phyloP scores from a whole-genome alignment of 2,888 invertebrate species.

The Acanthopleura granulata region DNA sequence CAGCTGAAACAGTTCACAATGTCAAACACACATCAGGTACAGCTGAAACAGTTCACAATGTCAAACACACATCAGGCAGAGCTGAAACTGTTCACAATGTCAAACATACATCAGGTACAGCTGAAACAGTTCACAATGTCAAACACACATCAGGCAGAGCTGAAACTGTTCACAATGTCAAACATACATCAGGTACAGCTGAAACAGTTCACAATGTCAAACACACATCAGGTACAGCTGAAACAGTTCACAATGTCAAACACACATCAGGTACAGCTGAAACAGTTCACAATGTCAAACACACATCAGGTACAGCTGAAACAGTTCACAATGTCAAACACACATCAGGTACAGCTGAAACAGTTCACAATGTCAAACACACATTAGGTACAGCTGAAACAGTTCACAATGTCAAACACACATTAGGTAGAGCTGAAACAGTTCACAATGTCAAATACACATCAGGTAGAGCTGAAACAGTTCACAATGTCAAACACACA shows the following conservation, averaged over 20 bases:
- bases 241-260: slow-evolving; percentile 35
- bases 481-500: background rate
- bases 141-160: slow-evolving; percentile 72
- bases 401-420: background rate
- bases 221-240: slow-evolving; percentile 73
- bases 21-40: too few relatives aligned
- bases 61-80: slow-evolving; percentile 53
- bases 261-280: slow-evolving; percentile 73
- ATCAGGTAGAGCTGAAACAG: slow-evolving; percentile 75
- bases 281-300: slow-evolving; percentile 35
- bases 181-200: slow-evolving; percentile 73
- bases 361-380: background rate
- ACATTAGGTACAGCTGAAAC: slow-evolving; percentile 74
- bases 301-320: slow-evolving; percentile 74
- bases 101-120: slow-evolving; percentile 60
- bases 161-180: slow-evolving; percentile 68
- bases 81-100: slow-evolving; percentile 74
- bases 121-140: slow-evolving; percentile 72
- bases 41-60: slow-evolving; percentile 74
- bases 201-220: slow-evolving; percentile 45
- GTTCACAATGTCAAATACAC: background rate
- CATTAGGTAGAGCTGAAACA: slow-evolving; percentile 75
- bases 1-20: slow-evolving; percentile 74
- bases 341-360: slow-evolving; percentile 74
- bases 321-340: slow-evolving; percentile 24